Conservation (phyloP, 2,113 vertebrate genomes). For the Gymnocephalus cernua region DNA sequence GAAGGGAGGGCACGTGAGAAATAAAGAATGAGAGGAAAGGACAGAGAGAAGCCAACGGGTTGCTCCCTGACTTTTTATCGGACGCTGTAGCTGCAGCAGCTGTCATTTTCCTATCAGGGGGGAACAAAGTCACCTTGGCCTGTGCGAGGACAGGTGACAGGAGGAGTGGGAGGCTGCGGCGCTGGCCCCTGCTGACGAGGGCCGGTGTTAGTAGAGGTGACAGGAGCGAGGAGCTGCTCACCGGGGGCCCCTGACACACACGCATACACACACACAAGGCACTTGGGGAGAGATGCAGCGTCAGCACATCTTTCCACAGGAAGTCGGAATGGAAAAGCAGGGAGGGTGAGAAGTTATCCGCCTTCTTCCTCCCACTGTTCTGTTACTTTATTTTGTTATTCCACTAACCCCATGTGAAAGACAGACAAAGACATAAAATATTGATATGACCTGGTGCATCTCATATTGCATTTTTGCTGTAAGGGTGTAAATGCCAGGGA, state of each 20-base stretch:
- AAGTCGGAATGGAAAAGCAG: slow-evolving; percentile 62
- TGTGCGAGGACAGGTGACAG: slow-evolving; percentile 82
- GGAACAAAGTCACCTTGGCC: slow-evolving; percentile 85
- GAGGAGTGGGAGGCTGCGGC: slow-evolving; percentile 73
- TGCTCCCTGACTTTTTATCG: slow-evolving; percentile 56
- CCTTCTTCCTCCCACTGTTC: slow-evolving; percentile 50
- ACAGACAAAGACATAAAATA: slow-evolving; percentile 71
- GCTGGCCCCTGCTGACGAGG: slow-evolving; percentile 71
- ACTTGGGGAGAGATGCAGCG: slow-evolving; percentile 75
- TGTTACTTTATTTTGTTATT: slow-evolving; percentile 68
- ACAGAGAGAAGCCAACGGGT: slow-evolving; percentile 55
- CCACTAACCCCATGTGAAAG: slow-evolving; percentile 57
- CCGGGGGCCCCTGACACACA: slow-evolving; percentile 71
- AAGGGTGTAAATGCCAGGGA: slow-evolving; percentile 53
- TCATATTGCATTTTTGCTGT: slow-evolving; percentile 73
- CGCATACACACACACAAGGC: slow-evolving; percentile 63
- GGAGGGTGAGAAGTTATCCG: slow-evolving; percentile 54
- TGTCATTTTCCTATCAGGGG: slow-evolving; percentile 81
- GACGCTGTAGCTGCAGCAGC: slow-evolving; percentile 65
- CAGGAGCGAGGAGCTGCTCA: slow-evolving; percentile 76
- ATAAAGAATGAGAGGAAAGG: slow-evolving; percentile 42
- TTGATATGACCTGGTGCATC: slow-evolving; percentile 68
- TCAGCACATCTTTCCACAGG: slow-evolving; percentile 78
- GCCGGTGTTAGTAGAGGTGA: slow-evolving; percentile 78
- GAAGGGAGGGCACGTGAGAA: slow-evolving; percentile 11